A percentile compares a stretch with the other conserved stretches of the same genome.
These are phyloP conservation scores for Antedon mediterranea DNA, from an alignment of 53 echinoderm and acorn worm species.

Conservation along the genomic window DNA sequence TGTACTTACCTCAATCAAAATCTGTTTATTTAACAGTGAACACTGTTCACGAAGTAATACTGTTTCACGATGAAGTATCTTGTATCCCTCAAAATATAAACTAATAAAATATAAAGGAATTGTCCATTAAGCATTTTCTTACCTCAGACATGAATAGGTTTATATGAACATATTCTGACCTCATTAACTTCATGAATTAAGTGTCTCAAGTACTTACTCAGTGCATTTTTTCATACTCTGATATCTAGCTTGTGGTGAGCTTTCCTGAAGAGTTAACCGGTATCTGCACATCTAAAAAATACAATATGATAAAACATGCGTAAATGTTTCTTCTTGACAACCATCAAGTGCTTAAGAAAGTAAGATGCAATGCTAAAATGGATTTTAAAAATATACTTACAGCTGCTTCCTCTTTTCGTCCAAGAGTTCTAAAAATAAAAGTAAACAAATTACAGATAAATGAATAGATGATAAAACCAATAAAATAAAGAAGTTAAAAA, in stretches of 20 bases:
- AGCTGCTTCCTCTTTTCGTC: constrained; percentile 70
- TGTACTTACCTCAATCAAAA: constrained; percentile 55
- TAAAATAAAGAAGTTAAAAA: too few relatives aligned
- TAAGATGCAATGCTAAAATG: background rate
- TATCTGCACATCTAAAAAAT: constrained; percentile 19
- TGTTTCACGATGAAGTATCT: background rate
- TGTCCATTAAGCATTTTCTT: too few relatives aligned
- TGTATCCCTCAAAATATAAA: background rate
- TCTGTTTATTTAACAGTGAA: constrained; percentile 51
- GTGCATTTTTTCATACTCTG: constrained; percentile 6
- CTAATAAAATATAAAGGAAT: background rate
- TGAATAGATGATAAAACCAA: too few relatives aligned
- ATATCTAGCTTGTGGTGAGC: background rate
- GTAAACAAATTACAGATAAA: too few relatives aligned
- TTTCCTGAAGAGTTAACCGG: background rate
- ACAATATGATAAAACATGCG: background rate
- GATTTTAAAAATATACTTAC: constrained; percentile 28
- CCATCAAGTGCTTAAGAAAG: too few relatives aligned
- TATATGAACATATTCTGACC: too few relatives aligned
- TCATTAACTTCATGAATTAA: too few relatives aligned
- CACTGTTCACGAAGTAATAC: constrained; percentile 26
- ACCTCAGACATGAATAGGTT: too few relatives aligned
- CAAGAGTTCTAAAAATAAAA: constrained; percentile 31
- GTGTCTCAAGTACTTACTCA: background rate
- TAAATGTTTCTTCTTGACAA: too few relatives aligned